A percentile compares a stretch with the other conserved stretches of the same genome.
Evolutionary conservation across 2,888 invertebrate species (phyloP).

Genomic region (Pinctada fucata): DNA sequence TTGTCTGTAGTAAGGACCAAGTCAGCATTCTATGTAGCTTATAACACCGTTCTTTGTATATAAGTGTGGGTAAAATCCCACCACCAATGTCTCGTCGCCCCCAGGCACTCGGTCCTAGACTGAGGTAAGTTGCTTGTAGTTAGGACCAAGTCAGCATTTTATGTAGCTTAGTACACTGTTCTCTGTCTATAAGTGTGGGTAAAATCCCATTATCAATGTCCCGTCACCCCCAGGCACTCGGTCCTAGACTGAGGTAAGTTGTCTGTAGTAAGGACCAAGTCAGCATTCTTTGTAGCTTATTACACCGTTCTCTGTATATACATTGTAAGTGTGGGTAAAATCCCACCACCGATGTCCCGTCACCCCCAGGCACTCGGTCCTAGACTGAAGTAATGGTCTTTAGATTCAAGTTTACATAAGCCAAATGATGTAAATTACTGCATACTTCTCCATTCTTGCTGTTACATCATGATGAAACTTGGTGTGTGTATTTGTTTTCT

Average conservation of each 20-base stretch:
- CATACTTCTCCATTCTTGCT: too few relatives aligned
- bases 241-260: slow-evolving; percentile 89
- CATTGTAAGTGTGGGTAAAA: slow-evolving; percentile 82
- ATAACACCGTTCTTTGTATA: too few relatives aligned
- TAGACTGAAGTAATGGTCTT: slow-evolving; percentile 84
- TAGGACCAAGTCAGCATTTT: slow-evolving; percentile 97
- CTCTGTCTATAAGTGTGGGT: slow-evolving; percentile 91
- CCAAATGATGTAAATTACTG: too few relatives aligned
- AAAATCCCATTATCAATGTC: slow-evolving; percentile 73
- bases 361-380: slow-evolving; percentile 95
- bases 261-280: slow-evolving; percentile 91
- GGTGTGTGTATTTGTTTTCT: too few relatives aligned
- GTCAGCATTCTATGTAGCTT: too few relatives aligned
- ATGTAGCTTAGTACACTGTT: slow-evolving; percentile 91
- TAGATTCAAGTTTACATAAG: too few relatives aligned
- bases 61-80: slow-evolving; percentile 82
- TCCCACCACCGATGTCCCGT: slow-evolving; percentile 78
- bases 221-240: slow-evolving; percentile 92
- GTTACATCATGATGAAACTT: too few relatives aligned
- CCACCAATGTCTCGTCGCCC: slow-evolving; percentile 84
- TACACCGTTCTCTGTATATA: too few relatives aligned
- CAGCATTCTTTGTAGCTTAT: too few relatives aligned
- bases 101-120: slow-evolving; percentile 93
- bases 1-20: too few relatives aligned
- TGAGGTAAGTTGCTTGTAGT: slow-evolving; percentile 88